Evolutionary conservation across 2,888 invertebrate species (phyloP).

Genomic region (Cyrtodaria siliqua): DNA sequence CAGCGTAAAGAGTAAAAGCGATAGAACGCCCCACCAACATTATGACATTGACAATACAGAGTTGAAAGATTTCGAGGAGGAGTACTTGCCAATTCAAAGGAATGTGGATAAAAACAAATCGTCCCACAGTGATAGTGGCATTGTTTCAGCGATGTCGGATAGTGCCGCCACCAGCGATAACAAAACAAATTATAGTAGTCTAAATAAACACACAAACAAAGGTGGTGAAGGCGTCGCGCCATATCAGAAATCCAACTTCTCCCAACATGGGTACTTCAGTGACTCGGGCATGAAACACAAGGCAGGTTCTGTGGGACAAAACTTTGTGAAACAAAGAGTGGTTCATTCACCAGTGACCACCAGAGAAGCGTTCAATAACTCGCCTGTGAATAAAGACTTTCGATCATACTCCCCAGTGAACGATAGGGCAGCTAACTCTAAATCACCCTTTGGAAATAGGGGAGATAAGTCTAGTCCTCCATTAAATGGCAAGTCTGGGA

Average conservation of each 20-base stretch:
- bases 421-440: background rate
- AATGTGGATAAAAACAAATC: slow-evolving; percentile 32
- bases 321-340: slow-evolving; percentile 14
- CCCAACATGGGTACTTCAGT: slow-evolving; percentile 57
- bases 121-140: slow-evolving; percentile 36
- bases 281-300: slow-evolving; percentile 14
- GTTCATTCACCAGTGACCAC: slow-evolving; percentile 48
- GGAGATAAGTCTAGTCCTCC: slow-evolving; percentile 25
- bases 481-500: slow-evolving; percentile 20
- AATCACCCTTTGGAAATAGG: slow-evolving; percentile 20
- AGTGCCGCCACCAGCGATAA: slow-evolving; percentile 15
- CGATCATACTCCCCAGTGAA: slow-evolving; percentile 20
- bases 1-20: background rate
- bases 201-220: background rate
- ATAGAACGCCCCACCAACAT: background rate
- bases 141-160: slow-evolving; percentile 32
- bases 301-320: background rate
- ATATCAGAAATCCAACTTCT: slow-evolving; percentile 37
- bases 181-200: slow-evolving; percentile 7
- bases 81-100: slow-evolving; percentile 52
- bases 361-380: slow-evolving; percentile 44
- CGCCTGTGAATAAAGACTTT: slow-evolving; percentile 54
- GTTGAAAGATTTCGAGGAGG: slow-evolving; percentile 50
- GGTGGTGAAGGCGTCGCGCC: background rate
- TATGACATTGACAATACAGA: slow-evolving; percentile 42